Base-by-base conservation (phyloP, 2,888 invertebrate species). In the Acrocyrtus sp. region DNA sequence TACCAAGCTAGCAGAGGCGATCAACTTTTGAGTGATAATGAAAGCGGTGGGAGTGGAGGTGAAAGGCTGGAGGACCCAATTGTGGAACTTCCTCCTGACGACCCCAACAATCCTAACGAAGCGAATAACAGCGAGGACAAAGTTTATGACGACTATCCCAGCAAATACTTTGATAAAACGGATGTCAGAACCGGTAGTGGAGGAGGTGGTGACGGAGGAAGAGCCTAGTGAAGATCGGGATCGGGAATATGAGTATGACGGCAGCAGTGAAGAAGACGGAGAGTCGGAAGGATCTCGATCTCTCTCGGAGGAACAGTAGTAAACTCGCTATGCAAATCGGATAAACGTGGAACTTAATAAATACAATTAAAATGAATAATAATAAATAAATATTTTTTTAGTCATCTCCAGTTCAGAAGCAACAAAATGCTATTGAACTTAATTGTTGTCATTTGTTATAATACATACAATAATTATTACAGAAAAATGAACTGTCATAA, bases 61-160 rank as follows among this genome's bases (percentile, higher is more conserved):
- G n/a, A n/a, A n/a, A n/a, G n/a, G n/a, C n/a, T n/a, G n/a, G n/a
- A n/a, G n/a, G 10, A 39, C 12, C 10, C 12, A 10, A 12, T 39
- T 12, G n/a, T 51, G 24, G 10, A 10, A 21, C 8, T 51, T 26
- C 15, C 12, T 12, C 5, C 8, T 47, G 8, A 47, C 5, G 17
- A n/a, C 21, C n/a, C 8, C n/a, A 5, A 5, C 5, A 5, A 10
- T n/a, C 8, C n/a, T 47, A 5, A 19, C 47, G 17, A 5, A 8
- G 8, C 8, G n/a, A 47, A 5, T 47, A 21, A 5, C n/a, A n/a
- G n/a, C n/a, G n/a, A n/a, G n/a, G n/a, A n/a, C n/a, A n/a, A n/a
- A n/a, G 2, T 60, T 15, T 73, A 66, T 17, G 53, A 45, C 3
- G 72, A 73, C 39, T 73, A 73, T 27, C 66, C 67, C 3, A 3